Conservation (phyloP, 1,140 invertebrate genomes). For the Oryctes rhinoceros region DNA sequence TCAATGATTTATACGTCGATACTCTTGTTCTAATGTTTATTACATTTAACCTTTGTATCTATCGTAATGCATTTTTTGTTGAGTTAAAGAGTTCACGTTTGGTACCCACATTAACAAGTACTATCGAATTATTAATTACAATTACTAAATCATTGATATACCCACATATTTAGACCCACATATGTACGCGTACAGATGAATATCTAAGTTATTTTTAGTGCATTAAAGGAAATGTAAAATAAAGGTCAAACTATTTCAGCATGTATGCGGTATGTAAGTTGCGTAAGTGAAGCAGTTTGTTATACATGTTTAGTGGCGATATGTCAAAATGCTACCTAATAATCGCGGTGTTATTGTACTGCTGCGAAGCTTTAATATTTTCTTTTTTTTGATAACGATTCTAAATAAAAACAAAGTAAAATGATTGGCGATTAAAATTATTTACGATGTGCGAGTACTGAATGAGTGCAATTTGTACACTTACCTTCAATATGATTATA, state of each 20-base stretch:
- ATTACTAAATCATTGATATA: slow-evolving; percentile 27
- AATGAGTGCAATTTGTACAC: too few relatives aligned
- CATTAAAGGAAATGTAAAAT: slow-evolving; percentile 12
- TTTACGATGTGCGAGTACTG: too few relatives aligned
- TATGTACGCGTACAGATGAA: background rate
- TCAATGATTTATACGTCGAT: background rate
- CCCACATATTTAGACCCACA: slow-evolving; percentile 35
- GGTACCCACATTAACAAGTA: slow-evolving; percentile 7
- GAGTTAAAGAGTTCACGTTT: background rate
- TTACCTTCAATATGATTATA: too few relatives aligned
- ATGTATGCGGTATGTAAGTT: background rate
- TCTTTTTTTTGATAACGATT: too few relatives aligned
- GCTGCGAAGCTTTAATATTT: background rate
- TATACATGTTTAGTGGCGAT: background rate
- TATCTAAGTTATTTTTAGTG: background rate
- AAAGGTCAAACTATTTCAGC: background rate
- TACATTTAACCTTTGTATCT: too few relatives aligned
- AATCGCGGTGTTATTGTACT: background rate
- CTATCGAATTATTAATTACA: slow-evolving; percentile 16
- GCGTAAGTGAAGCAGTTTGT: background rate
- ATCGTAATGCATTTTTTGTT: too few relatives aligned
- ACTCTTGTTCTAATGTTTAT: too few relatives aligned
- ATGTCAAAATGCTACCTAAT: background rate
- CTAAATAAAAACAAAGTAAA: too few relatives aligned
- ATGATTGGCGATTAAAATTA: too few relatives aligned